Evolutionary conservation across 64 coral and sea anemone species (phyloP).

Genomic region (Stichodactyla mertensii): DNA sequence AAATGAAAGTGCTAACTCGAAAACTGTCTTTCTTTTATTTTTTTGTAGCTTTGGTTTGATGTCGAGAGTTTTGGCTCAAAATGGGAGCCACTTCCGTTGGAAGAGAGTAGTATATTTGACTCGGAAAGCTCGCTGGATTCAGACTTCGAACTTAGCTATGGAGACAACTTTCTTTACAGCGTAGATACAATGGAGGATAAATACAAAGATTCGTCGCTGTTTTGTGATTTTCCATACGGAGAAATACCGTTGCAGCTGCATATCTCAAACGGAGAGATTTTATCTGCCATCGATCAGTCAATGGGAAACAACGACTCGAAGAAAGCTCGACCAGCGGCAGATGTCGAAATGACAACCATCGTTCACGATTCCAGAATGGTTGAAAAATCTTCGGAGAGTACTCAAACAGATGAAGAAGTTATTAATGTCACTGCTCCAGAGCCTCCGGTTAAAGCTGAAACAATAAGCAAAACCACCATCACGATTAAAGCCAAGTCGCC

Average conservation of each 20-base stretch:
- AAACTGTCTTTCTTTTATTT: constrained; percentile 19
- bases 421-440: constrained; percentile 34
- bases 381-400: constrained; percentile 66
- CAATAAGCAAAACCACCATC: constrained; percentile 4
- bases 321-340: not conserved
- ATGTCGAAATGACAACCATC: constrained; percentile 87
- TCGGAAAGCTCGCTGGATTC: constrained; percentile 86
- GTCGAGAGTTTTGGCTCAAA: constrained; percentile 63
- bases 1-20: constrained; percentile 7
- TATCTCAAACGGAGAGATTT: constrained; percentile 1
- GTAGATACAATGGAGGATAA: constrained; percentile 76
- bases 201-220: constrained; percentile 52
- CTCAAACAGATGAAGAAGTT: constrained; percentile 78
- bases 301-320: not conserved
- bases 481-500: constrained; percentile 23
- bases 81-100: constrained; percentile 50
- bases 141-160: constrained; percentile 83
- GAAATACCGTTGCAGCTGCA: constrained; percentile 45
- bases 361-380: constrained; percentile 6
- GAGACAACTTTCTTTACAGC: constrained; percentile 70
- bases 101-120: constrained; percentile 67
- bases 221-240: constrained; percentile 64
- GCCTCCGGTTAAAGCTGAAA: constrained; percentile 21
- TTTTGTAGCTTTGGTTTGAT: constrained; percentile 84
- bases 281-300: constrained; percentile 5